Evolutionary conservation across 2,888 invertebrate genomes (phyloP).

Genomic region (Mamestra brassicae): DNA sequence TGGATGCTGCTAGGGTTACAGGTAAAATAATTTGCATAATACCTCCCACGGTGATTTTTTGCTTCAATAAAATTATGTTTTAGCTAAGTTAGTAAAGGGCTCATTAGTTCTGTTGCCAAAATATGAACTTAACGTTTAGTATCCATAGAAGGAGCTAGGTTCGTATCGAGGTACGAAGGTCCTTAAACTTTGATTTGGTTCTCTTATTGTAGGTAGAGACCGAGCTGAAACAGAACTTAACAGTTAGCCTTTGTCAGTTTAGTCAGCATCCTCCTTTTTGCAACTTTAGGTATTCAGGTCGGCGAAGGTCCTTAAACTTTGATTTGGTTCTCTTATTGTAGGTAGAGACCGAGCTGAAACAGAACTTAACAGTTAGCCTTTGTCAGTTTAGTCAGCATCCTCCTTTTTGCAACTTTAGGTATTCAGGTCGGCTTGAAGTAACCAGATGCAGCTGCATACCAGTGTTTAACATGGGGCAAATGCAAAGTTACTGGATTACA

Average conservation of each 20-base stretch:
- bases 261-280: neutral
- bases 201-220: neutral
- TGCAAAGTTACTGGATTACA: too few species aligned
- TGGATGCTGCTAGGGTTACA: conserved; percentile 84
- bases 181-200: neutral
- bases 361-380: too few species aligned
- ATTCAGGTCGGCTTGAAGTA: neutral
- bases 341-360: neutral
- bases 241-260: too few species aligned
- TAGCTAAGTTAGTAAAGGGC: neutral
- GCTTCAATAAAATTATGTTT: conserved; percentile 67
- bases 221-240: too few species aligned
- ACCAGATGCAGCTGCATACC: neutral
- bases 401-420: neutral
- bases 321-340: neutral
- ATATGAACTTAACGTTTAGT: neutral
- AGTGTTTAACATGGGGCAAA: too few species aligned
- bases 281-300: too few species aligned
- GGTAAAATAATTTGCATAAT: conserved; percentile 90
- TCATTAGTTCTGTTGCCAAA: neutral
- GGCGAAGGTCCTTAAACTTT: neutral
- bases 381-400: neutral
- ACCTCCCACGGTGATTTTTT: conserved; percentile 86
- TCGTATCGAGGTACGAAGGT: neutral
- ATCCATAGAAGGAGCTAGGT: neutral